Base-by-base conservation (phyloP, 2,888 invertebrate species). In the Phaonia tiefii region DNA sequence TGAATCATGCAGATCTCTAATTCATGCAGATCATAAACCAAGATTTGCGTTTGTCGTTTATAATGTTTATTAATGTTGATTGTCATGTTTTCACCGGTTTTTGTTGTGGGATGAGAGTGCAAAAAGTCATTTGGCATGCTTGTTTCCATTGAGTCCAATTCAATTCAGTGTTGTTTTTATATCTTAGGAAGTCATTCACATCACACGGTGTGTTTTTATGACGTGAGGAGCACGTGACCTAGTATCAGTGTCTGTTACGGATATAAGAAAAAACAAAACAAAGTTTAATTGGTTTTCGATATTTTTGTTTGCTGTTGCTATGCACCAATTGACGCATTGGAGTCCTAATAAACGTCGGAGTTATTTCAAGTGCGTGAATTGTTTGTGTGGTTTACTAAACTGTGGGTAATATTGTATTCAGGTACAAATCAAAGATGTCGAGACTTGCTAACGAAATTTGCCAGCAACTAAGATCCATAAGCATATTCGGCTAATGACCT, bases 251-350 rank as follows among this genome's bases (percentile, higher is more conserved):
- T 39, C 63, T 11, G n/a, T n/a, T n/a, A n/a, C n/a, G 31, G 42
- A 39, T 63, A 7, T 56, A 1, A 13, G 15, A 56, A 26, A 13
- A 56, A 56, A 20, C 5, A 22, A 26, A 22, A 26, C 49, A 46
- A 66, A 66, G 46, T 66, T 66, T 44, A 66, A 66, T 66, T 66
- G 66, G 66, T 66, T 46, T 66, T 66, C 44, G 44, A 49, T 46
- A 31, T 8, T 3, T 46, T 46, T 46, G 66, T 66, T 46, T 46
- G 31, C 31, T 31, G 3, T 26, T 66, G 63, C 22, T 63, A 22
- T 60, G 17, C 25, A 25, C 11, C 26, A 46, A 15, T 66, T 26
- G 26, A 13, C 44, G 44, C 26, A 15, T 46, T 1, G 2, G 39
- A 13, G 10, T 63, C 22, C 11, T 20, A 39, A 17, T 17, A 60